Evolutionary conservation across 2,113 vertebrate genomes (phyloP), one percentile per base, ranked within the genome.

Genomic region (Poecile atricapillus): DNA sequence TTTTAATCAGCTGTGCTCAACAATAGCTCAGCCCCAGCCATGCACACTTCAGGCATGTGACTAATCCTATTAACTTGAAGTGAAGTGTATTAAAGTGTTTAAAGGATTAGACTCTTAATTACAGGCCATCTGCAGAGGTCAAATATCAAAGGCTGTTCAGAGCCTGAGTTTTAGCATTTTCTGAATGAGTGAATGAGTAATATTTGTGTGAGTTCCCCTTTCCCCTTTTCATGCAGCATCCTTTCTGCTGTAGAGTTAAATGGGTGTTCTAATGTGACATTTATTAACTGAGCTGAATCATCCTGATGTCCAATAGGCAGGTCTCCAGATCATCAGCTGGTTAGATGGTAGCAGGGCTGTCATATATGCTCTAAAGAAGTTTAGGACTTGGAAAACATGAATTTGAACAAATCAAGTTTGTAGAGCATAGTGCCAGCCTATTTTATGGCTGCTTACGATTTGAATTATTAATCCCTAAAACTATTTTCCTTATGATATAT

Each of bases 71-170:
- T 95, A 91, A 93, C 46, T 75, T 49, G 41, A 77, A 91, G 56
- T 90, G 59, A 92, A 94, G 77, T 76, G 37, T 85, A 80, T 84
- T 81, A 83, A 71, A 91, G 59, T 93, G 75, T 90, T 97, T 92
- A 92, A 91, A 96, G 88, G 90, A 96, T 95, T 92, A 93, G 39
- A 83, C 24, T 81, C 56, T 94, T 93, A 95, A 95, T 93, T 93
- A 96, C 88, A 95, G 85, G 62, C 73, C 52, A 67, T 86, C 76
- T 92, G 69, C 49, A 84, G 85, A 90, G 79, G 92, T 93, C 90
- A 95, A 83, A 88, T 93, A 95, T 94, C 93, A 95, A 90, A 88
- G 71, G 65, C 90, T 93, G 25, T 75, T 88, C 46, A 60, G 47
- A 92, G 49, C n/a, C 28, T 11, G 35, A 88, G 60, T 78, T 93